A percentile compares a stretch with the other conserved stretches of the same genome.
phyloP scores from a whole-genome alignment of 2,888 invertebrate species.

The Dilophus febrilis region DNA sequence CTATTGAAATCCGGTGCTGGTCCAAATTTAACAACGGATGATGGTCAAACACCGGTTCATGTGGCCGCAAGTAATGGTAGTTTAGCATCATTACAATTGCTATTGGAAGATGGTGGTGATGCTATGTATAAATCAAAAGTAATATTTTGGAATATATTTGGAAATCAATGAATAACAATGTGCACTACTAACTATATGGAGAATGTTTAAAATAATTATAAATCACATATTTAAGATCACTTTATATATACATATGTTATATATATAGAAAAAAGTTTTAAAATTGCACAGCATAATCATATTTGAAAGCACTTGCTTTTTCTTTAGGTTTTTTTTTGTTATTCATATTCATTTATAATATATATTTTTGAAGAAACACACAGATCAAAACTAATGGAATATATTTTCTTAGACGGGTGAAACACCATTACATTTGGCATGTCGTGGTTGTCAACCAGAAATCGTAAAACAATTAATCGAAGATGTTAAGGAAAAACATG shows the following conservation, averaged over 20 bases:
- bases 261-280: too few relatives aligned
- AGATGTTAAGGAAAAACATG: conserved; percentile 58
- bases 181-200: too few relatives aligned
- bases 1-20: conserved; percentile 93
- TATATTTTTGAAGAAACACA: neutral
- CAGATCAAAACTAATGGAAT: conserved; percentile 3
- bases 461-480: conserved; percentile 75
- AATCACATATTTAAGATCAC: too few relatives aligned
- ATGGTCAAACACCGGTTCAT: conserved; percentile 94
- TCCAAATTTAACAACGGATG: conserved; percentile 86
- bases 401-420: conserved; percentile 56
- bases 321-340: neutral
- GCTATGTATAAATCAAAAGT: conserved; percentile 84
- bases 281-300: too few relatives aligned
- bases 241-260: too few relatives aligned
- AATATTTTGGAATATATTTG: conserved; percentile 9
- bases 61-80: conserved; percentile 90
- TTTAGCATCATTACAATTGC: conserved; percentile 62
- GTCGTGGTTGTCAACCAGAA: conserved; percentile 67
- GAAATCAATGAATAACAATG: neutral
- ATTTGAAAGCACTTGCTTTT: too few relatives aligned
- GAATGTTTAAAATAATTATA: too few relatives aligned
- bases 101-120: conserved; percentile 89
- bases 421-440: conserved; percentile 89
- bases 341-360: neutral